phyloP scores from a whole-genome alignment of 2,797 vertebrate genomes.

The Sebastes nivosus region DNA sequence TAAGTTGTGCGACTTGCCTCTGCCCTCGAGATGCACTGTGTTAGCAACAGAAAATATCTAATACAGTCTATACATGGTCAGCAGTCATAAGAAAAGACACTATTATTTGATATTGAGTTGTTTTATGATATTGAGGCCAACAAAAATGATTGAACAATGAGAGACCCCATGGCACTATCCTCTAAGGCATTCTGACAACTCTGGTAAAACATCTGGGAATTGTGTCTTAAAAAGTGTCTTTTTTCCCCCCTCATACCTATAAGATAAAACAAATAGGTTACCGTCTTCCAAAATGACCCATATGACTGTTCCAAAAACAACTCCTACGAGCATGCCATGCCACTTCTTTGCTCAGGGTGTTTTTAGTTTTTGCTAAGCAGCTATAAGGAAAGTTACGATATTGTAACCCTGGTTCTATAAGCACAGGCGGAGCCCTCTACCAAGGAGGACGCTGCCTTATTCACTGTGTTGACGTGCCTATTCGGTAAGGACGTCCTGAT shows the following conservation, averaged over 20 bases:
- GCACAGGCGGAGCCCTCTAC: too few species aligned
- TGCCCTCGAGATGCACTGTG: not conserved
- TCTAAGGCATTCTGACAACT: not conserved
- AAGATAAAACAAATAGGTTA: not conserved
- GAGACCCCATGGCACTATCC: not conserved
- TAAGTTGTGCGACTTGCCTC: not conserved
- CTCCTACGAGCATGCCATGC: too few species aligned
- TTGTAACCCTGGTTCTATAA: too few species aligned
- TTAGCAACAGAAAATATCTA: not conserved
- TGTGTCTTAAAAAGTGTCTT: not conserved
- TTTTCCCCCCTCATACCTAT: not conserved
- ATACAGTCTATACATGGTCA: not conserved
- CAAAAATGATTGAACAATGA: not conserved
- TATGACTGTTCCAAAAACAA: not conserved
- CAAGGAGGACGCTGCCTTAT: too few species aligned
- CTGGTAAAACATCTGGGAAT: not conserved
- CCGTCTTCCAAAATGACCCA: slow-evolving; percentile 1
- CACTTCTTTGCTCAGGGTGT: not conserved
- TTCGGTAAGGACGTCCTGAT: too few species aligned
- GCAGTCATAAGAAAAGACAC: not conserved
- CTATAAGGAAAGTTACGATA: too few species aligned
- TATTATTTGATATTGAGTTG: not conserved
- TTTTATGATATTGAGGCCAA: not conserved
- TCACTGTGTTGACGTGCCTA: too few species aligned
- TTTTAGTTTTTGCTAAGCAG: not conserved